Evolutionary conservation across 2,113 vertebrate genomes (phyloP).

Genomic region (Addax nasomaculatus): DNA sequence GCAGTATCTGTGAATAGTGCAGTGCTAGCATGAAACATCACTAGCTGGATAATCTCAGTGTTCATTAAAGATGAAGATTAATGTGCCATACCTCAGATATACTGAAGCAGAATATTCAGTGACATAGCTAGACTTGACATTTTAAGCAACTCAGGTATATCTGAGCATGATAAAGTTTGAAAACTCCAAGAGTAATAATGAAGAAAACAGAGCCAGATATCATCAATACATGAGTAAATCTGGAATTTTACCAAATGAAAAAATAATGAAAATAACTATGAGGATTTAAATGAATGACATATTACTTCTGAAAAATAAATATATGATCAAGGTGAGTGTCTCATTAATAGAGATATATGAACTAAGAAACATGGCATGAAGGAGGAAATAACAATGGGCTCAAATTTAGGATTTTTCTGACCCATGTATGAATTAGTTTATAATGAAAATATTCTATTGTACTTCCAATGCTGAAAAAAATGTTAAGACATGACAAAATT

Average conservation of each 20-base stretch:
- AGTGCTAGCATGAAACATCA: neutral
- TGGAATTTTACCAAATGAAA: neutral
- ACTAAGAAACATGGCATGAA: neutral
- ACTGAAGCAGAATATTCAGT: neutral
- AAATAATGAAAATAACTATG: neutral
- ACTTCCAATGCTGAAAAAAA: neutral
- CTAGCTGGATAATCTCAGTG: neutral
- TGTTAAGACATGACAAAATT: constrained; percentile 31
- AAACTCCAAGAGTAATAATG: neutral
- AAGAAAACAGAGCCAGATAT: neutral
- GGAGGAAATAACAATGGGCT: neutral
- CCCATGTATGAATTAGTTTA: neutral
- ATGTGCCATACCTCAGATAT: neutral
- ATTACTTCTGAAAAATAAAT: neutral
- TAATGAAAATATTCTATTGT: neutral
- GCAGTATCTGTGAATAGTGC: neutral
- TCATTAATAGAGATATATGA: neutral
- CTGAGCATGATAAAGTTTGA: neutral
- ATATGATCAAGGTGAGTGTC: neutral
- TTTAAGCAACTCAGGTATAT: neutral
- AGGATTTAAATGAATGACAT: neutral
- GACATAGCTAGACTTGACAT: neutral
- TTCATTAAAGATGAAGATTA: neutral
- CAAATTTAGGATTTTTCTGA: neutral
- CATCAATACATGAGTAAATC: neutral